These are phyloP conservation scores for Falco biarmicus DNA, from an alignment of 2,797 vertebrate genomes.

Conservation along the genomic window DNA sequence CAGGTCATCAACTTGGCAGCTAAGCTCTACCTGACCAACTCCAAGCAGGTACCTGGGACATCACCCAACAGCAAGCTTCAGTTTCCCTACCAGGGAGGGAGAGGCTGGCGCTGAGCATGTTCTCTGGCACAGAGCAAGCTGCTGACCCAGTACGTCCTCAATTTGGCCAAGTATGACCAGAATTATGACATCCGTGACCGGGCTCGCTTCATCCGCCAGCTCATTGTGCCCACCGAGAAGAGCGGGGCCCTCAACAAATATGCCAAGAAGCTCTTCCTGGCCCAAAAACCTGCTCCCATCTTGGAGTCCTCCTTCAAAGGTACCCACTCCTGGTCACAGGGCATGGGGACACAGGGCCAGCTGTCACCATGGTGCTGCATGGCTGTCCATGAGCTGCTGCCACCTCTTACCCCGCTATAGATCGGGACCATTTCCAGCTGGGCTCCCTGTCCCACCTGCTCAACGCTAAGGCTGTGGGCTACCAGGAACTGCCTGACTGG, in stretches of 20 bases:
- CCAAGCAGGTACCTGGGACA: slow-evolving; percentile 86
- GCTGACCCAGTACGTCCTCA: slow-evolving; percentile 96
- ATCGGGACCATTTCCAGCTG: slow-evolving; percentile 98
- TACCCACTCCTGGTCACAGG: slow-evolving; percentile 43
- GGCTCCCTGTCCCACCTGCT: slow-evolving; percentile 96
- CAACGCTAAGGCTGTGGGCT: slow-evolving; percentile 95
- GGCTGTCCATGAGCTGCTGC: background rate
- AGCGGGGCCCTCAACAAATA: slow-evolving; percentile 95
- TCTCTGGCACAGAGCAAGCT: slow-evolving; percentile 88
- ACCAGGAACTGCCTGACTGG: slow-evolving; percentile 98
- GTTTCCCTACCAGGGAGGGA: background rate
- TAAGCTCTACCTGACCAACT: slow-evolving; percentile 98
- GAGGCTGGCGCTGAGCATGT: background rate
- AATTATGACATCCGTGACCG: slow-evolving; percentile 98
- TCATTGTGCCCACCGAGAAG: slow-evolving; percentile 95
- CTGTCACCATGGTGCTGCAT: background rate
- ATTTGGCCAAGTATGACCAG: slow-evolving; percentile 98
- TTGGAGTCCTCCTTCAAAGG: slow-evolving; percentile 99
- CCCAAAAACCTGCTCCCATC: slow-evolving; percentile 94
- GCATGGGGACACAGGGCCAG: accelerated
- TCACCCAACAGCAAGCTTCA: accelerated
- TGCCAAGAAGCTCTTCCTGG: slow-evolving; percentile 97
- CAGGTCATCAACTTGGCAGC: slow-evolving; percentile 96
- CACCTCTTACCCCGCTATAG: slow-evolving; percentile 62
- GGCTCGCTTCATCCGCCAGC: slow-evolving; percentile 96